Conservation (phyloP, 35 echinoderm and acorn worm genomes). For the Lytechinus pictus region DNA sequence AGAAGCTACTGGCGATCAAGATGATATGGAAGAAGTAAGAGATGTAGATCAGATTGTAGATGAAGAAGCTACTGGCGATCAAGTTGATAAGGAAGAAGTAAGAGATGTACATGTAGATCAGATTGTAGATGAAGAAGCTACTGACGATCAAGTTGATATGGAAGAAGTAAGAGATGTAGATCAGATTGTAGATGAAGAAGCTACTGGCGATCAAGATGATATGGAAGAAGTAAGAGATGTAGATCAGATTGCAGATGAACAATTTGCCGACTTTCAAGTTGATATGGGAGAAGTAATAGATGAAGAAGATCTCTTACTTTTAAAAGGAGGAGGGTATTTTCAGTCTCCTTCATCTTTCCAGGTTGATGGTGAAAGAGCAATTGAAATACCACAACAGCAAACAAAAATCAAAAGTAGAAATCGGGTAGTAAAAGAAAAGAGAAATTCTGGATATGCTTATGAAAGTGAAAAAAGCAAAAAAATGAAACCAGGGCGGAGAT, state of each 20-base stretch:
- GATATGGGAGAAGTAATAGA: neutral
- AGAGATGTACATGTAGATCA: neutral
- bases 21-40: neutral
- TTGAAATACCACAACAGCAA: neutral
- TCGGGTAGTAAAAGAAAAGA: constrained; percentile 38
- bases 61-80: neutral
- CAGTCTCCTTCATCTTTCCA: constrained; percentile 13
- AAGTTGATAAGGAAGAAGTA: neutral
- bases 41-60: neutral
- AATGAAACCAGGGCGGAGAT: constrained; percentile 1
- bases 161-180: neutral
- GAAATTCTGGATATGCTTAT: constrained; percentile 23
- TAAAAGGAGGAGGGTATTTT: neutral
- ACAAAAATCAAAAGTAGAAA: constrained; percentile 32
- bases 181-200: neutral
- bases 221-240: neutral
- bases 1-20: neutral
- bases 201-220: neutral
- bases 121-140: neutral
- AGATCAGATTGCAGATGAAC: neutral
- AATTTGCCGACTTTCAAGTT: no score
- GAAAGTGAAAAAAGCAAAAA: constrained; percentile 49
- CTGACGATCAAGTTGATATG: neutral
- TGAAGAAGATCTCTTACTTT: neutral
- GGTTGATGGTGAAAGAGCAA: constrained; percentile 9